phyloP scores from a whole-genome alignment of 1,140 invertebrate species.

The Hormaphis cornu region DNA sequence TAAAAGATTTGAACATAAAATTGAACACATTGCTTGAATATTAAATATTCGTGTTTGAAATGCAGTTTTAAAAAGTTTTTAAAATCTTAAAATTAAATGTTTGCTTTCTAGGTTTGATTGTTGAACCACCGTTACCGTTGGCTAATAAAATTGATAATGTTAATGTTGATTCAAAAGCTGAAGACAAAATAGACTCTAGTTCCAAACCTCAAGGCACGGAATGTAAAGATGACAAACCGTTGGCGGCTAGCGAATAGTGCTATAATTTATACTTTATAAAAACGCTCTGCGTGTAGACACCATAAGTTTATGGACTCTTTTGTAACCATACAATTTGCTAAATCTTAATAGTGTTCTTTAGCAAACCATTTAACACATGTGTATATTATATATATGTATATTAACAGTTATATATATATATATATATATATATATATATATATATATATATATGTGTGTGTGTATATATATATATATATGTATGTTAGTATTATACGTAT shows the following conservation, averaged over 20 bases:
- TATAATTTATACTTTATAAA: conserved; percentile 10
- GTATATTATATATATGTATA: background rate
- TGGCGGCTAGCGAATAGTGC: conserved; percentile 25
- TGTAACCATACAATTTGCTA: background rate
- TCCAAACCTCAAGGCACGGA: conserved; percentile 17
- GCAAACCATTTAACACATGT: conserved; percentile 17
- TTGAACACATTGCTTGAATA: too few species aligned
- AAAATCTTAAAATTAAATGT: too few species aligned
- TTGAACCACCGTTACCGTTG: conserved; percentile 12
- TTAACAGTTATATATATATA: background rate
- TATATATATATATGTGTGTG: too few species aligned
- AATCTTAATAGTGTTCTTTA: conserved; percentile 24
- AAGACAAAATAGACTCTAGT: conserved; percentile 21
- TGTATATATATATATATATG: too few species aligned
- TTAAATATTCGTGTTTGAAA: too few species aligned
- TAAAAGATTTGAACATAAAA: too few species aligned
- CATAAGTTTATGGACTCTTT: conserved; percentile 6
- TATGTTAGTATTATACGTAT: too few species aligned
- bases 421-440: background rate
- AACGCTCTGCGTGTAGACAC: conserved; percentile 7
- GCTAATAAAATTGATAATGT: conserved; percentile 27
- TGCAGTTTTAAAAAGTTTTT: too few species aligned
- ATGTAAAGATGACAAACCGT: conserved; percentile 22
- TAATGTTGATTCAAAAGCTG: conserved; percentile 22
- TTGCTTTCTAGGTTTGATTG: conserved; percentile 15